Base-by-base conservation (phyloP, 53 echinoderm and acorn worm genomes). In the Glandiceps talaboti region DNA sequence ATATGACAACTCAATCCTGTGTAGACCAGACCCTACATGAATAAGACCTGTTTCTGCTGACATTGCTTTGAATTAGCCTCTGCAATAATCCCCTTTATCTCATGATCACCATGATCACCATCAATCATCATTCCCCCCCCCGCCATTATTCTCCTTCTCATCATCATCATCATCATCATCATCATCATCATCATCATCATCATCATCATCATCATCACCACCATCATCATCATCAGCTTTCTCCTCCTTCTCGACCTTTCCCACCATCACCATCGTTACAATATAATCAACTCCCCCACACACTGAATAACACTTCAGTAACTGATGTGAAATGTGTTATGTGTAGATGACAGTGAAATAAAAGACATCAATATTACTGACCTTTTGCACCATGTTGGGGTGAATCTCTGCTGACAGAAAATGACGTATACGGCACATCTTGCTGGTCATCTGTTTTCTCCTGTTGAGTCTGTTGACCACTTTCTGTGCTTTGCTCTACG, bases 381-480 rank as follows among this genome's bases (percentile, higher is more conserved):
- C 64, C 64, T 12, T 45, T 45, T 6, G 64, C 20, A n/a, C n/a
- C 33, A 79, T 77, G 78, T 76, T 86, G 78, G 32, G 80, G 77
- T 25, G 76, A 85, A 33, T 85, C 85, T 28, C 91, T 85, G 31
- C 86, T 86, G 25, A 91, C 81, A 25, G 91, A 91, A 33, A 88
- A 91, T 26, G 86, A 88, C 29, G 91, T 91, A 73, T 91, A 91
- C 0, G 91, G 91, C 26, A 91, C 88, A 28, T 88, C 86, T 76
- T 91, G 64, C 6, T 20, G 6, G 64, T 45, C 64, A 45, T 6
- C 6, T 6, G 6, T 6, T 45, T 45, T 45, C 6, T 45, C 64
- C 20, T 45, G 64, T 45, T 45, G 64, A 12, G 64, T 20, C n/a
- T n/a, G n/a, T n/a, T n/a, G n/a, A n/a, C n/a, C n/a, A 45, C 64